Conservation (phyloP, 2,888 invertebrate species). For the Xestia sexstrigata region DNA sequence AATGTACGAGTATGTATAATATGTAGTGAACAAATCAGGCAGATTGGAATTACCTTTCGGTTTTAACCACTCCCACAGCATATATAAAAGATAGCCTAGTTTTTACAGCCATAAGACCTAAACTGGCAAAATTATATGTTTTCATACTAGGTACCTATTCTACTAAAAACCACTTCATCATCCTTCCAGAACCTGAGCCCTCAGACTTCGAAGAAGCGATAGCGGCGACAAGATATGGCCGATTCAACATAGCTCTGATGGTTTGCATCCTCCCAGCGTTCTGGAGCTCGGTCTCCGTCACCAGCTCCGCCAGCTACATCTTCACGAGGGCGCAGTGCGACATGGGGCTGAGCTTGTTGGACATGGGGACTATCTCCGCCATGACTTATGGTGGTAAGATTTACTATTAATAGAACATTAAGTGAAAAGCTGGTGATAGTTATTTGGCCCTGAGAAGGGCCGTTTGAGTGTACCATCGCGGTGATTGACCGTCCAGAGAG, state of each 20-base stretch:
- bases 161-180: background rate
- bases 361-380: slow-evolving; percentile 93
- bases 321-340: slow-evolving; percentile 94
- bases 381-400: slow-evolving; percentile 93
- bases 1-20: too few relatives aligned
- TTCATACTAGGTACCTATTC: background rate
- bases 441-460: too few relatives aligned
- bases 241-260: slow-evolving; percentile 92
- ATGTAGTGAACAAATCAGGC: background rate
- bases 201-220: slow-evolving; percentile 94
- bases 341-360: slow-evolving; percentile 91
- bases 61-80: background rate
- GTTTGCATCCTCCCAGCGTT: slow-evolving; percentile 92
- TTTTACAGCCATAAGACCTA: too few relatives aligned
- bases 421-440: background rate
- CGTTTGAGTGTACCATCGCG: too few relatives aligned
- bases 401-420: background rate
- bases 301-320: slow-evolving; percentile 93
- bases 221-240: slow-evolving; percentile 92
- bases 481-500: too few relatives aligned
- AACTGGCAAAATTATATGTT: background rate
- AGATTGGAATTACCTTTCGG: background rate
- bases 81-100: background rate
- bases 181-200: slow-evolving; percentile 62
- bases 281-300: slow-evolving; percentile 93